Evolutionary conservation across 1,140 invertebrate species (phyloP).

Genomic region (Dendrolimus punctatus): DNA sequence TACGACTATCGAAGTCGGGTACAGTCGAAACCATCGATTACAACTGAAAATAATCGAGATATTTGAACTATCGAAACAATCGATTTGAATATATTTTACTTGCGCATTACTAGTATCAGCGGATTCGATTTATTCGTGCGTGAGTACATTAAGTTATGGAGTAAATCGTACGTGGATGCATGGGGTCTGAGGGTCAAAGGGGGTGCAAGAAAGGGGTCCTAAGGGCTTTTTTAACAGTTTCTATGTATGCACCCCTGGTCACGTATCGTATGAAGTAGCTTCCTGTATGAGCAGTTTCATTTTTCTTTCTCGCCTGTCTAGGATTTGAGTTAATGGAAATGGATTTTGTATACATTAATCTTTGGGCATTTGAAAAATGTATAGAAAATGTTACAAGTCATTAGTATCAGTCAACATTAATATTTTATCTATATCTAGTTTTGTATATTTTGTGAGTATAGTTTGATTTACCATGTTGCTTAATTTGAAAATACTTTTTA

Average conservation of each 20-base stretch:
- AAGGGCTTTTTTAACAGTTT: conserved; percentile 61
- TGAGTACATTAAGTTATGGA: conserved; percentile 7
- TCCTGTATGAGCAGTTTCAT: conserved; percentile 59
- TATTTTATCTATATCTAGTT: no score
- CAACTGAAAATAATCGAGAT: no score
- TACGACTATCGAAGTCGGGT: no score
- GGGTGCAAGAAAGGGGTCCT: conserved; percentile 30
- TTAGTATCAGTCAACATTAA: no score
- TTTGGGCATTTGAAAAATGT: neutral
- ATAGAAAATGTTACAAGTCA: neutral
- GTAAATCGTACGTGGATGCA: conserved; percentile 30
- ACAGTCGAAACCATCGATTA: no score
- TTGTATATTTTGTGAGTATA: no score
- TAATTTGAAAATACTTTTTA: no score
- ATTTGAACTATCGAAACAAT: neutral
- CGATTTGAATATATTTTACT: neutral
- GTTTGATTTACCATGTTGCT: no score
- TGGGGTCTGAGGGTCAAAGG: conserved; percentile 20
- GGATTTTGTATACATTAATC: conserved; percentile 3
- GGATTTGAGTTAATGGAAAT: conserved; percentile 10
- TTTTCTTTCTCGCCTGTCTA: conserved; percentile 40
- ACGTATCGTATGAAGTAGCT: conserved; percentile 64
- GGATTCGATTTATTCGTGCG: no score
- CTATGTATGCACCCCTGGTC: conserved; percentile 63
- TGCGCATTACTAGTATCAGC: no score